Evolutionary conservation across 92 coral and sea anemone genomes (phyloP).

Genomic region (Isaurus tuberculatus): DNA sequence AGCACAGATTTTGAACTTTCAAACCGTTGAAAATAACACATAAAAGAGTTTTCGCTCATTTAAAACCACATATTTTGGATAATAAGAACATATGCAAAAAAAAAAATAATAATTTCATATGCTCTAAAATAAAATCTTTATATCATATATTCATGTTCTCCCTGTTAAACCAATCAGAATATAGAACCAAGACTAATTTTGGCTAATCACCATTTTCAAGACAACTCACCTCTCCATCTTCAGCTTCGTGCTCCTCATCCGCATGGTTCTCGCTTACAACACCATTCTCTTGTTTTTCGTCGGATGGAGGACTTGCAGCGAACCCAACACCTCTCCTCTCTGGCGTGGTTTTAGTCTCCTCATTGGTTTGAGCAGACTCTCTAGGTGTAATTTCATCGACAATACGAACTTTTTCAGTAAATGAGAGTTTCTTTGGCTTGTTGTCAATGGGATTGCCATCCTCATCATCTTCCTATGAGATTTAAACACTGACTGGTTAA

Average conservation of each 20-base stretch:
- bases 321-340: constrained; percentile 78
- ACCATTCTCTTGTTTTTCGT: constrained; percentile 28
- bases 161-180: not conserved
- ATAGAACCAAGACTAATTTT: no score
- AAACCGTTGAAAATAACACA: no score
- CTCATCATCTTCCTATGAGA: constrained; percentile 57
- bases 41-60: no score
- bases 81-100: no score
- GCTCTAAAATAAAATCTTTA: no score
- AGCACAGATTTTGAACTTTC: no score
- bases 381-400: constrained; percentile 65
- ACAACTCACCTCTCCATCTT: constrained; percentile 56
- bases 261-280: constrained; percentile 46
- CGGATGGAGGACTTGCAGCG: constrained; percentile 47
- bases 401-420: constrained; percentile 60
- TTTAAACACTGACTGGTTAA: no score
- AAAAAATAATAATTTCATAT: no score
- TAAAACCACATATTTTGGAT: no score
- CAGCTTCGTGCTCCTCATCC: constrained; percentile 55
- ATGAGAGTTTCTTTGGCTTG: constrained; percentile 69
- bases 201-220: not conserved
- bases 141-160: not conserved
- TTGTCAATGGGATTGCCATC: constrained; percentile 67
- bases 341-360: constrained; percentile 13
- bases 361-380: constrained; percentile 33